phyloP scores from a whole-genome alignment of 2,113 vertebrate species.

The Bufo gargarizans region DNA sequence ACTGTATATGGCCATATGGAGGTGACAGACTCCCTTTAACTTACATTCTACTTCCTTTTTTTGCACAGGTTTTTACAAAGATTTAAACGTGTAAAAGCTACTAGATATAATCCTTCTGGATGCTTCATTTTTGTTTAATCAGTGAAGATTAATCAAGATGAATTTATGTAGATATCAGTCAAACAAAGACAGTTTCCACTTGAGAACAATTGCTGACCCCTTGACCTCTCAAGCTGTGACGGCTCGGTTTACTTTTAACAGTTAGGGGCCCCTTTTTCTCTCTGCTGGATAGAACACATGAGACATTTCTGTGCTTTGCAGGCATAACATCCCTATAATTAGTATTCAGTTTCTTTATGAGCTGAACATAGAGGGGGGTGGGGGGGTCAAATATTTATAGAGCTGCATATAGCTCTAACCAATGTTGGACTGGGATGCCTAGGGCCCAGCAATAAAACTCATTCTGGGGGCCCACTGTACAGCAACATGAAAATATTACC shows the following conservation, averaged over 20 bases:
- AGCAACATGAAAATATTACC: no score
- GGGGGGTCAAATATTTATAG: not conserved
- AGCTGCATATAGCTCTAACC: no score
- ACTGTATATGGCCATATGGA: no score
- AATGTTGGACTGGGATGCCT: no score
- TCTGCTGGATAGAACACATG: not conserved
- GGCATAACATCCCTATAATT: not conserved
- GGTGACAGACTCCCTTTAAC: no score
- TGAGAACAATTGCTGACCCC: not conserved
- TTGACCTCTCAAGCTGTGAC: not conserved
- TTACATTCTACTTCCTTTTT: no score
- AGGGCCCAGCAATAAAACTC: no score
- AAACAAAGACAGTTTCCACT: not conserved
- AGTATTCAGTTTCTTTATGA: not conserved
- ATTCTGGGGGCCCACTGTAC: no score
- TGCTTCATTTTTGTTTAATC: not conserved
- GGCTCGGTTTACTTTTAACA: not conserved
- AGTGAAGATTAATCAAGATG: not conserved
- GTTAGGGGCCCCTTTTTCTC: not conserved
- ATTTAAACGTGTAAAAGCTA: no score
- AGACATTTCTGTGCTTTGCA: not conserved
- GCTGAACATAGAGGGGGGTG: not conserved
- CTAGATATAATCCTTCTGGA: not conserved
- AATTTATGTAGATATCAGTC: not conserved
- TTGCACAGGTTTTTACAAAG: no score